These are phyloP conservation scores for Oryzaephilus surinamensis DNA, from an alignment of 1,140 invertebrate species.

Conservation along the genomic window DNA sequence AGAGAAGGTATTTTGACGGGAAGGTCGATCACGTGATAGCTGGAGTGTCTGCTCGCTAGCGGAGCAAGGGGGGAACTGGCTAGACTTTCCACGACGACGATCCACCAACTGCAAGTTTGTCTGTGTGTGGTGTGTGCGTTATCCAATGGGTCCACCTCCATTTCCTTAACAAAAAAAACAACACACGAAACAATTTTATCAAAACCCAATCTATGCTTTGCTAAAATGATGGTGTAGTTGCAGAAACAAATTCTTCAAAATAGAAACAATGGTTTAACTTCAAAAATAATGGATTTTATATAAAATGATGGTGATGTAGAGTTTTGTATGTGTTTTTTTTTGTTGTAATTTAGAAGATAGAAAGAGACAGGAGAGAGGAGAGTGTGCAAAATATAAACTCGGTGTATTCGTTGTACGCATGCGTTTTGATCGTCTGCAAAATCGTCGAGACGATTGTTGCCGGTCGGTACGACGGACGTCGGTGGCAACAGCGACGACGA, in stretches of 20 bases:
- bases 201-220: neutral
- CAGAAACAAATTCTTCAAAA: neutral
- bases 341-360: too few relatives aligned
- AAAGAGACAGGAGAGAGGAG: too few relatives aligned
- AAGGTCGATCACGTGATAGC: conserved; percentile 52
- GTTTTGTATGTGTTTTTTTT: neutral
- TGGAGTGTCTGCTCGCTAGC: conserved; percentile 22
- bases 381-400: too few relatives aligned
- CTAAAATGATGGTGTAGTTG: neutral
- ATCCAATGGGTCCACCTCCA: too few relatives aligned
- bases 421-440: conserved; percentile 24
- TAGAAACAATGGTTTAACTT: neutral
- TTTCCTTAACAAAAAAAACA: neutral
- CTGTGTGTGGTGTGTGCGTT: too few relatives aligned
- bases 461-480: too few relatives aligned
- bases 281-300: too few relatives aligned
- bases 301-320: neutral
- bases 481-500: too few relatives aligned
- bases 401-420: conserved; percentile 3
- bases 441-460: conserved; percentile 19
- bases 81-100: conserved; percentile 24
- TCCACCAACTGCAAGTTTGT: conserved; percentile 13
- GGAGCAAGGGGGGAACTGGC: conserved; percentile 19
- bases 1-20: conserved; percentile 72
- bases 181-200: too few relatives aligned